Evolutionary conservation across 2,888 invertebrate species (phyloP).

Genomic region (Drymonia ruficornis): DNA sequence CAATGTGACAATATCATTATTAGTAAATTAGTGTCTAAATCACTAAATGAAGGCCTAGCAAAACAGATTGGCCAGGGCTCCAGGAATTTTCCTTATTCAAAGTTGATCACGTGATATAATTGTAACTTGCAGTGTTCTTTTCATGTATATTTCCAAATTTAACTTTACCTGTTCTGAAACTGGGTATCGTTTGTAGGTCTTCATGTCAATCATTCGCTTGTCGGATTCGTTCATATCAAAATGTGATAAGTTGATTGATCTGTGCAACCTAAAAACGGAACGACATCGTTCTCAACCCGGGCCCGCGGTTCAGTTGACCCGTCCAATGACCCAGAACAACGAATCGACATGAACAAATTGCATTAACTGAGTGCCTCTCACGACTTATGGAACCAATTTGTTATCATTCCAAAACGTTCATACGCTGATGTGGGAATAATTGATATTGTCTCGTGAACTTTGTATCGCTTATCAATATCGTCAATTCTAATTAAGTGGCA

Average conservation of each 20-base stretch:
- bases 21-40: too few relatives aligned
- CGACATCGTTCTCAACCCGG: slow-evolving; percentile 44
- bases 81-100: too few relatives aligned
- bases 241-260: slow-evolving; percentile 52
- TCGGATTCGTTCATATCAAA: slow-evolving; percentile 35
- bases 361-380: slow-evolving; percentile 37
- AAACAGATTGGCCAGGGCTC: too few relatives aligned
- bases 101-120: too few relatives aligned
- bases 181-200: slow-evolving; percentile 30
- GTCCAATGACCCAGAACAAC: slow-evolving; percentile 46
- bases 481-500: background rate
- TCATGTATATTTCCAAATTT: too few relatives aligned
- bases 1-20: too few relatives aligned
- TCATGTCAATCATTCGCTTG: slow-evolving; percentile 23
- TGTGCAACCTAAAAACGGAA: slow-evolving; percentile 48
- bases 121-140: too few relatives aligned
- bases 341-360: slow-evolving; percentile 52
- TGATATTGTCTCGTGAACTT: slow-evolving; percentile 3
- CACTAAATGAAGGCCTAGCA: too few relatives aligned
- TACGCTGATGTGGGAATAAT: background rate
- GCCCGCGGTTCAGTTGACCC: slow-evolving; percentile 35
- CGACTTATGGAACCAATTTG: slow-evolving; percentile 23
- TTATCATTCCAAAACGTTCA: slow-evolving; percentile 14
- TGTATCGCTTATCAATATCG: background rate
- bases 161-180: slow-evolving; percentile 21